Evolutionary conservation across 1,140 invertebrate species (phyloP).

Genomic region (Zaprionus africanus): DNA sequence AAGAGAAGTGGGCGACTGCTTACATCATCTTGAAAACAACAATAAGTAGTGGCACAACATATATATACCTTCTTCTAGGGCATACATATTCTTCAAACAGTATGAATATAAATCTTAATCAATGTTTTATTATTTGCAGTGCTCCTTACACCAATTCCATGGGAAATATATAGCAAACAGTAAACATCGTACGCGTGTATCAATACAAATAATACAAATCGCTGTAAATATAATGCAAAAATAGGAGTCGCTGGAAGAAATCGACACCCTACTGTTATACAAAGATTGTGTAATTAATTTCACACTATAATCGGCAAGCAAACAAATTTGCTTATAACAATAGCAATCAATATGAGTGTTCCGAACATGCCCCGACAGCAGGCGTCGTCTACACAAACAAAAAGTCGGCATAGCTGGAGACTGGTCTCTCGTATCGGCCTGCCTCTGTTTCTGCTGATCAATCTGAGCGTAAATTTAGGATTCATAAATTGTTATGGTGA

Average conservation of each 20-base stretch:
- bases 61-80: too few relatives aligned
- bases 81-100: background rate
- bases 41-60: too few relatives aligned
- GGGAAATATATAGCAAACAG: slow-evolving; percentile 55
- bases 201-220: slow-evolving; percentile 41
- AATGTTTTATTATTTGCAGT: slow-evolving; percentile 31
- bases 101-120: slow-evolving; percentile 28
- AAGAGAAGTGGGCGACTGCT: too few relatives aligned
- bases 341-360: slow-evolving; percentile 77
- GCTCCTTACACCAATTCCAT: slow-evolving; percentile 26
- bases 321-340: slow-evolving; percentile 54
- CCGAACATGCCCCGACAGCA: slow-evolving; percentile 67
- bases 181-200: slow-evolving; percentile 24
- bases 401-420: slow-evolving; percentile 33
- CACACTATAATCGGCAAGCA: slow-evolving; percentile 57
- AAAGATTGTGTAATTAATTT: slow-evolving; percentile 75
- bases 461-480: slow-evolving; percentile 62
- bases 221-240: slow-evolving; percentile 59
- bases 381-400: slow-evolving; percentile 51
- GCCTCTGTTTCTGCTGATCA: slow-evolving; percentile 69
- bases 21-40: too few relatives aligned
- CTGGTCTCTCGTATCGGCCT: slow-evolving; percentile 35
- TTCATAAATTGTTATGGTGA: slow-evolving; percentile 77
- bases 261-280: slow-evolving; percentile 42
- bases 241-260: slow-evolving; percentile 32